phyloP scores from a whole-genome alignment of 2,113 vertebrate species.

The Smithornis capensis region DNA sequence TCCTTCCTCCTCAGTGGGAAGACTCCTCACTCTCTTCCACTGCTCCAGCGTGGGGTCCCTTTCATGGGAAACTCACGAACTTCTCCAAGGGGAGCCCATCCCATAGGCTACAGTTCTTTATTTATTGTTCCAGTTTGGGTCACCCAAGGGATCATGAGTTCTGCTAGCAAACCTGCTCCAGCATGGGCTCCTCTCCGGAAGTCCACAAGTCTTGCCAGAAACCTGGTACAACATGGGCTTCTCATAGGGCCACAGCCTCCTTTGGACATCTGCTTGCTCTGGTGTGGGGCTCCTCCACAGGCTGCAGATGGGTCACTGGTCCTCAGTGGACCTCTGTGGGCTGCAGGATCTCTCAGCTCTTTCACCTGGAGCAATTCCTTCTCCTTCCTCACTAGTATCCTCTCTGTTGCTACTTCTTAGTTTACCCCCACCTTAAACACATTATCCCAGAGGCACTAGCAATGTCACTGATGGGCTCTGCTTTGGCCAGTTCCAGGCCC shows the following conservation, averaged over 20 bases:
- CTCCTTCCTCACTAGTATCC: not conserved
- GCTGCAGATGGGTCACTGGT: not conserved
- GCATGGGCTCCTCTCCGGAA: not conserved
- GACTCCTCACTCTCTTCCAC: not conserved
- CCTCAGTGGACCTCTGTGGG: not conserved
- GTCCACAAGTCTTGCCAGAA: not conserved
- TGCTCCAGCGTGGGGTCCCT: not conserved
- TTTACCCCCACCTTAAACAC: not conserved
- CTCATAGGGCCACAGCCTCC: not conserved
- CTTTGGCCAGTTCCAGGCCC: not conserved
- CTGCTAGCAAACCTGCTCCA: not conserved
- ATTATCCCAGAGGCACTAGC: not conserved
- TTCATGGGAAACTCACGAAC: not conserved
- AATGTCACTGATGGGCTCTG: accelerated
- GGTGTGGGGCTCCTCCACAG: accelerated
- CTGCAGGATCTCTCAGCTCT: not conserved
- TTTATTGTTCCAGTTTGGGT: not conserved
- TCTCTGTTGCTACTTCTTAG: not conserved
- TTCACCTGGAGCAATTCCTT: not conserved
- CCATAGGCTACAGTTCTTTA: not conserved
- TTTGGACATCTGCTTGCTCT: not conserved
- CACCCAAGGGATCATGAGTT: not conserved
- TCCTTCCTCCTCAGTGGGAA: not conserved
- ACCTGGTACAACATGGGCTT: too few relatives aligned
- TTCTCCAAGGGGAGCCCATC: not conserved